Evolutionary conservation across 2,797 vertebrate genomes (phyloP), one percentile per base, ranked within the genome.

Genomic region (Manis pentadactyla): DNA sequence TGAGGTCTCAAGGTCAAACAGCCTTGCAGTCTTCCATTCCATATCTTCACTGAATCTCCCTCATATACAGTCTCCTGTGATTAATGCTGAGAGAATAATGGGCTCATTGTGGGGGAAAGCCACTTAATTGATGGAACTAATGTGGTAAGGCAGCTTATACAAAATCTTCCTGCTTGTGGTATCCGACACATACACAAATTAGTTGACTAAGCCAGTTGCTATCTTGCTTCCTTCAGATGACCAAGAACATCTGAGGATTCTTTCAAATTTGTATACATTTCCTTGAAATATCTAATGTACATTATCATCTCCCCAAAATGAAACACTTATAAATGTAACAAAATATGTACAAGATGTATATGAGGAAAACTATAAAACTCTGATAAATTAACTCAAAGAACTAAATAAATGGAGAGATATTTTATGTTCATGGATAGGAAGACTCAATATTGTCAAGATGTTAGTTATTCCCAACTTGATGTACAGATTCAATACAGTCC

Each of bases 181-280:
- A 98, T 99, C 99, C 99, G 99, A 99, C 96, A 99, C 99, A 31
- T 99, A 99, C 95, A 99, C 99, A 97, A 99, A 99, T 99, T 99
- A 99, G 99, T 99, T 99, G 21, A 99, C 99, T 0, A 99, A 99
- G 2, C 99, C 99, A 75, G 99, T 99, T 27, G 99, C 99, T 39
- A 99, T 99, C 98, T 99, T 99, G 97, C 99, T 99, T 97, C 99
- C 99, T 96, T 99, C 99, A 25, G 99, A 98, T 31, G 99, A 99
- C 99, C 99, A 99, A 71, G 99, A 99, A 98, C 99, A 99, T 97
- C 99, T 99, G 98, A 82, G 99, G 98, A 98, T 99, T 99, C 99
- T 99, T 39, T 51, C 51, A 59, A 79, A 87, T 14, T 68, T 82
- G 42, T 77, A 5, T 39, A 49, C 4, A 75, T 57, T 74, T 57